phyloP scores from a whole-genome alignment of 1,140 invertebrate species.

The Sycobia sp. region DNA sequence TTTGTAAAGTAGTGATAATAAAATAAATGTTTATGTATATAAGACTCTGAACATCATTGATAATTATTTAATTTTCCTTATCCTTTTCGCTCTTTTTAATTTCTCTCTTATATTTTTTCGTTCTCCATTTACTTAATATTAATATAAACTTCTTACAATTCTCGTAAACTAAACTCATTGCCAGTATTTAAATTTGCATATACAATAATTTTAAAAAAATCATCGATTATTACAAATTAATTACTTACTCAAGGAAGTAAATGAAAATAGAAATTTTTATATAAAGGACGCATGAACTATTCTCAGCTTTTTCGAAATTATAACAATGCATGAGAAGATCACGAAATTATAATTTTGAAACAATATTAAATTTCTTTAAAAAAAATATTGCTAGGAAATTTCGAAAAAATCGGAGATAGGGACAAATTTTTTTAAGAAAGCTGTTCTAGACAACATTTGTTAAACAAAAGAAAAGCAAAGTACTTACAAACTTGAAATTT shows the following conservation, averaged over 20 bases:
- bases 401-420: too few relatives aligned
- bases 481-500: too few relatives aligned
- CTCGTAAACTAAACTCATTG: constrained; percentile 1
- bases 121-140: too few relatives aligned
- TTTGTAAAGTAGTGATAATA: constrained; percentile 21
- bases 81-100: neutral
- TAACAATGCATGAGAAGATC: too few relatives aligned
- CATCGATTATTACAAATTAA: constrained; percentile 9
- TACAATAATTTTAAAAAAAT: neutral
- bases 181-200: neutral
- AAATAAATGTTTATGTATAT: constrained; percentile 23
- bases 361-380: too few relatives aligned
- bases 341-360: too few relatives aligned
- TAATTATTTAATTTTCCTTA: constrained; percentile 8
- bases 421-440: too few relatives aligned
- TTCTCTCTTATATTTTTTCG: too few relatives aligned
- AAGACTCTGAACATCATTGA: constrained; percentile 6
- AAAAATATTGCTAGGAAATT: too few relatives aligned
- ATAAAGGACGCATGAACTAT: neutral
- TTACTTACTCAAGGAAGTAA: constrained; percentile 10
- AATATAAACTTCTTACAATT: constrained; percentile 14
- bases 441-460: too few relatives aligned
- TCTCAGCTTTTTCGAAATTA: neutral
- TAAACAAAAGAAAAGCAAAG: too few relatives aligned
- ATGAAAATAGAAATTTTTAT: constrained; percentile 11